Conservation (phyloP, 1,140 invertebrate species). For the Drosophila cardini region DNA sequence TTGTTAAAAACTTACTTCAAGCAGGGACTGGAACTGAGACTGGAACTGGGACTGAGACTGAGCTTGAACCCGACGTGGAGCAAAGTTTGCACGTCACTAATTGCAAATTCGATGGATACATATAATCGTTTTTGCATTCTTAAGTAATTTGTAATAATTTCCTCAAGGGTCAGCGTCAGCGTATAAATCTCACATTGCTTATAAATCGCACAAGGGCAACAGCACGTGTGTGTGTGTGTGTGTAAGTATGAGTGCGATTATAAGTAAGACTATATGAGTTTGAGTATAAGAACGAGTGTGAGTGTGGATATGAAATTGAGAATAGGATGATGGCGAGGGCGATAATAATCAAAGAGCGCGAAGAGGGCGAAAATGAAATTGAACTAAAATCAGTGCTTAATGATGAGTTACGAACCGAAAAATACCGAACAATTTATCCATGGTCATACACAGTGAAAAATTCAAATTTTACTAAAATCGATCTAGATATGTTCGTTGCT, state of each 20-base stretch:
- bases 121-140: constrained; percentile 85
- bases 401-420: constrained; percentile 68
- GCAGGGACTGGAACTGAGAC: constrained; percentile 18
- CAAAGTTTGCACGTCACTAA: constrained; percentile 82
- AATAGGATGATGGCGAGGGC: constrained; percentile 33
- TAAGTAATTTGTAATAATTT: constrained; percentile 85
- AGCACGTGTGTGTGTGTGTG: background rate
- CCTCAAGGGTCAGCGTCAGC: constrained; percentile 82
- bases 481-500: no score
- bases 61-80: constrained; percentile 45
- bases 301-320: constrained; percentile 7
- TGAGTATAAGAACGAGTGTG: background rate
- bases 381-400: constrained; percentile 75
- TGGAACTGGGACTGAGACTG: constrained; percentile 13
- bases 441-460: constrained; percentile 45
- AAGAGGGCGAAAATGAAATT: constrained; percentile 56
- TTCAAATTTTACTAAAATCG: no score
- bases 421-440: constrained; percentile 22
- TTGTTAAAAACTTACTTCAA: constrained; percentile 22
- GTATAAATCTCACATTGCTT: constrained; percentile 74
- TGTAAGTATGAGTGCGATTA: constrained; percentile 19
- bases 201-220: constrained; percentile 60
- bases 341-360: constrained; percentile 70
- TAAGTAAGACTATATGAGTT: background rate
- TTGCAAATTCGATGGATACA: constrained; percentile 85